phyloP scores from a whole-genome alignment of 2,888 invertebrate species.

The Ennomos quercinarius region DNA sequence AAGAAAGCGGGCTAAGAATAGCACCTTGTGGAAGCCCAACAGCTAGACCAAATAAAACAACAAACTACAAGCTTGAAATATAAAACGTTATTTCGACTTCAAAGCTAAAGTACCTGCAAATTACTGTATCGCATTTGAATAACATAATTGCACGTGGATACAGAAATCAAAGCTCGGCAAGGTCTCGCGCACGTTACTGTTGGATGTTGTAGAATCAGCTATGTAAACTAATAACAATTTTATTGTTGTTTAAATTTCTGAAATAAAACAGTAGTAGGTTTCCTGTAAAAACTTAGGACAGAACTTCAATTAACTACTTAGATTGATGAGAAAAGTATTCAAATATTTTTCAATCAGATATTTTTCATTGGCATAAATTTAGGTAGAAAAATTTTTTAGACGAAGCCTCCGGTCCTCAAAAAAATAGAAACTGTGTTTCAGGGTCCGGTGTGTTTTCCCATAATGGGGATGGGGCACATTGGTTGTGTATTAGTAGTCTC shows the following conservation, averaged over 20 bases:
- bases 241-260: conserved; percentile 29
- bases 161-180: conserved; percentile 42
- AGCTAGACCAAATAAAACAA: too few relatives aligned
- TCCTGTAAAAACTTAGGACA: not conserved
- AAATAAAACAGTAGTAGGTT: conserved; percentile 5
- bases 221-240: conserved; percentile 26
- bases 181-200: conserved; percentile 37
- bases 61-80: conserved; percentile 7
- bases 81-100: conserved; percentile 3
- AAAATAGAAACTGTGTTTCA: too few relatives aligned
- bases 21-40: not conserved
- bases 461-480: too few relatives aligned
- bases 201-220: conserved; percentile 32
- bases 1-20: not conserved
- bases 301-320: too few relatives aligned
- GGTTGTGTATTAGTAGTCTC: too few relatives aligned
- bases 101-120: conserved; percentile 12
- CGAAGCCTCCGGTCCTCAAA: too few relatives aligned
- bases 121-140: conserved; percentile 16
- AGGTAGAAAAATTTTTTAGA: too few relatives aligned
- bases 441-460: too few relatives aligned
- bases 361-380: too few relatives aligned
- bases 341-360: too few relatives aligned
- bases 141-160: conserved; percentile 30
- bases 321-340: too few relatives aligned